Conservation (phyloP, 2,888 invertebrate genomes). For the Tetragonula carbonaria region DNA sequence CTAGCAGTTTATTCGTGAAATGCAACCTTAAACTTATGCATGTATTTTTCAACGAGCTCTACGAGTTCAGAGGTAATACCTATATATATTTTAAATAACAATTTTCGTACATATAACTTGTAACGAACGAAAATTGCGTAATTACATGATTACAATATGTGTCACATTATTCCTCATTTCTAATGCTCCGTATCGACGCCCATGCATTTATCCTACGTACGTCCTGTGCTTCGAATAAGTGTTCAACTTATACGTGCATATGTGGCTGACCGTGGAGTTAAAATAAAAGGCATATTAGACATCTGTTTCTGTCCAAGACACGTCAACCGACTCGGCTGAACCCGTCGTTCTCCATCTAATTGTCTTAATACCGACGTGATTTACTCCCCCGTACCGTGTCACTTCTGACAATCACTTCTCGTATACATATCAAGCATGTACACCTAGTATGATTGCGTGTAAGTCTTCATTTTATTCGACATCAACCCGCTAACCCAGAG, state of each 20-base stretch:
- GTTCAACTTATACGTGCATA: conserved; percentile 36
- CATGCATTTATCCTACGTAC: conserved; percentile 55
- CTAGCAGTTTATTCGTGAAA: conserved; percentile 35
- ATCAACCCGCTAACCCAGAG: conserved; percentile 67
- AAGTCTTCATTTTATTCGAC: conserved; percentile 64
- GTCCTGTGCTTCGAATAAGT: conserved; percentile 37
- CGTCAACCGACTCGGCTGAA: conserved; percentile 41
- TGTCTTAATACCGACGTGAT: conserved; percentile 76
- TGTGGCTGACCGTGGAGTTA: conserved; percentile 45
- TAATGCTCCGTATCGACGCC: conserved; percentile 41
- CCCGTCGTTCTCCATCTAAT: conserved; percentile 70
- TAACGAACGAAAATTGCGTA: not conserved
- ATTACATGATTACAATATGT: conserved; percentile 24
- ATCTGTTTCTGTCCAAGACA: conserved; percentile 56
- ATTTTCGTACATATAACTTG: not conserved
- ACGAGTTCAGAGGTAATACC: not conserved
- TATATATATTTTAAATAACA: conserved; percentile 16
- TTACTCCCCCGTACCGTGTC: conserved; percentile 71
- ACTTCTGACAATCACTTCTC: conserved; percentile 59
- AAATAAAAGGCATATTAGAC: conserved; percentile 61
- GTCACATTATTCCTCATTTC: conserved; percentile 30
- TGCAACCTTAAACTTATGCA: not conserved
- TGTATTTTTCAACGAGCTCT: not conserved
- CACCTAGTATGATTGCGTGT: conserved; percentile 45
- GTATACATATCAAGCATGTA: conserved; percentile 46